These are phyloP conservation scores for Serinus canaria DNA, from an alignment of 2,113 vertebrate genomes.

Conservation along the genomic window DNA sequence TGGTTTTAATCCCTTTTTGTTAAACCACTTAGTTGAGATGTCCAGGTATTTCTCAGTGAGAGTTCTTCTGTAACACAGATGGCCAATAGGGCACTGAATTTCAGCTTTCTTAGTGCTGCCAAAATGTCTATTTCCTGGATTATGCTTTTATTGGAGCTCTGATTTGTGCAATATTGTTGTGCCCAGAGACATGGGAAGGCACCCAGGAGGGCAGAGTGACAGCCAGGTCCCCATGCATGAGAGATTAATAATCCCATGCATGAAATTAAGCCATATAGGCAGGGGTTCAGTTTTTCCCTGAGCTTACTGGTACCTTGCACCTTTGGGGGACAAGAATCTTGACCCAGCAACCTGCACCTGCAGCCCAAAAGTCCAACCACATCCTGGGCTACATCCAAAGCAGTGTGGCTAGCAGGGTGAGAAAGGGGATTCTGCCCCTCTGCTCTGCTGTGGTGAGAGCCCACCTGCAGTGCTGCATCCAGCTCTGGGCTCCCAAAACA, in stretches of 20 bases:
- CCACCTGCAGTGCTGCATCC: neutral
- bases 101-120: neutral
- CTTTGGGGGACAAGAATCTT: neutral
- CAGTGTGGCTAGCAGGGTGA: rapidly evolving
- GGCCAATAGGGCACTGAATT: neutral
- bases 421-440: neutral
- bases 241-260: neutral
- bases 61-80: neutral
- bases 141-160: neutral
- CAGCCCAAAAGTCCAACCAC: neutral
- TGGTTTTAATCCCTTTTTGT: neutral
- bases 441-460: neutral
- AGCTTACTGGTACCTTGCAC: neutral
- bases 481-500: neutral
- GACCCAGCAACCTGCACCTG: neutral
- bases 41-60: neutral
- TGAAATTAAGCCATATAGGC: rapidly evolving
- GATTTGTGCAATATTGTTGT: neutral
- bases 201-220: neutral
- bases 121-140: neutral
- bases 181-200: neutral
- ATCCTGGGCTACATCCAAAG: neutral
- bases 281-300: neutral
- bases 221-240: neutral
- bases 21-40: neutral